Evolutionary conservation across 2,797 vertebrate species (phyloP).

Genomic region (Mormyrops boulengeri): DNA sequence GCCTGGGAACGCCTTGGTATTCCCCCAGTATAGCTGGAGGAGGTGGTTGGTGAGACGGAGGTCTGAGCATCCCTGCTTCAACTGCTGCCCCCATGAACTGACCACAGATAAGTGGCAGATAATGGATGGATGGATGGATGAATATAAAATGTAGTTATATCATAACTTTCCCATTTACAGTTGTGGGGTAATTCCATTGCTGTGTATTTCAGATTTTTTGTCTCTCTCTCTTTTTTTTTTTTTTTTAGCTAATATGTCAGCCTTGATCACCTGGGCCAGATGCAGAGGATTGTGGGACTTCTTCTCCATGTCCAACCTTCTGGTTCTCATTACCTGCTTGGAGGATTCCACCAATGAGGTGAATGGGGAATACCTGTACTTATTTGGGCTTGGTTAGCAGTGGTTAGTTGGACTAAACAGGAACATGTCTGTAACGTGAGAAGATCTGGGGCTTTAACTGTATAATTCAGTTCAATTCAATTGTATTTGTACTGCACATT

Average conservation of each 20-base stretch:
- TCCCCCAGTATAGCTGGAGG: not conserved
- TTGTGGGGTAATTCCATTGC: not conserved
- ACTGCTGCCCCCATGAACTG: not conserved
- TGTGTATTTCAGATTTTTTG: not conserved
- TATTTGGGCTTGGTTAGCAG: not conserved
- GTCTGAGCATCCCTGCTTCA: not conserved
- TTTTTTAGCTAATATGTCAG: conserved; percentile 65
- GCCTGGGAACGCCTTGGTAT: not conserved
- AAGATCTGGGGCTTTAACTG: not conserved
- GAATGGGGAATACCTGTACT: not conserved
- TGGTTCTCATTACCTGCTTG: conserved; percentile 73
- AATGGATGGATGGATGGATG: not conserved
- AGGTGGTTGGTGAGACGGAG: not conserved
- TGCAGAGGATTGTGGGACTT: conserved; percentile 73
- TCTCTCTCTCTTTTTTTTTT: no score
- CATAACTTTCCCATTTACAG: not conserved
- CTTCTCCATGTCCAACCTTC: conserved; percentile 61
- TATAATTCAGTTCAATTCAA: not conserved
- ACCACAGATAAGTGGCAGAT: not conserved
- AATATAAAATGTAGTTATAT: not conserved
- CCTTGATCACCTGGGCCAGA: conserved; percentile 61
- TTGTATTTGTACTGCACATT: not conserved
- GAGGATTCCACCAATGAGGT: conserved; percentile 86
- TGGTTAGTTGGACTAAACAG: not conserved
- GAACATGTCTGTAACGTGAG: not conserved